A percentile compares a stretch with the other conserved stretches of the same genome.
phyloP scores from a whole-genome alignment of 1,140 invertebrate genomes.

The Solenopsis fugax region DNA sequence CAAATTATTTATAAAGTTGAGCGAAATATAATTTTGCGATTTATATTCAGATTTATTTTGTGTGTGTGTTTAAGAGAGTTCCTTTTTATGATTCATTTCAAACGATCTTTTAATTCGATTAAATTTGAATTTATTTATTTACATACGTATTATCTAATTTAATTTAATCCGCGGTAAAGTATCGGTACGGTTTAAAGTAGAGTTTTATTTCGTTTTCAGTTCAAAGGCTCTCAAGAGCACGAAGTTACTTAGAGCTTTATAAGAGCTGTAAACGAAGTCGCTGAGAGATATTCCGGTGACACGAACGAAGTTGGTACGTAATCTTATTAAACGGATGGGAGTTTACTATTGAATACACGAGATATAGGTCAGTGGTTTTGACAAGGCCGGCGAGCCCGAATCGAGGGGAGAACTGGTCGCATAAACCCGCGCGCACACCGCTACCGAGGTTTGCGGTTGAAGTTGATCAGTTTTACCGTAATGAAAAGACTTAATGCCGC shows the following conservation, averaged over 20 bases:
- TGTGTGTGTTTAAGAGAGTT: neutral
- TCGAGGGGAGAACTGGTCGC: neutral
- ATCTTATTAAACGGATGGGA: conserved; percentile 59
- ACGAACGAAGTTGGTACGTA: conserved; percentile 44
- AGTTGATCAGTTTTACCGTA: conserved; percentile 27
- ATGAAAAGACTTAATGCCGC: conserved; percentile 32
- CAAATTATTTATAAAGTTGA: neutral
- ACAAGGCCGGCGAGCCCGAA: conserved; percentile 33
- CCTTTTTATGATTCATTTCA: neutral
- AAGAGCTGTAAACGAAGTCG: conserved; percentile 46
- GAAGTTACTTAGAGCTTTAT: conserved; percentile 49
- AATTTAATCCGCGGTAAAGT: conserved; percentile 29
- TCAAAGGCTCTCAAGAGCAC: conserved; percentile 1
- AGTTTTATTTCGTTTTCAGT: conserved; percentile 15
- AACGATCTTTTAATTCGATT: neutral
- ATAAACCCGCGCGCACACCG: neutral
- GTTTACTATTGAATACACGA: conserved; percentile 47
- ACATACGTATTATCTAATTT: neutral
- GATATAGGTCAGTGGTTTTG: conserved; percentile 58
- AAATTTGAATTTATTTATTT: neutral
- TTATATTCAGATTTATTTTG: neutral
- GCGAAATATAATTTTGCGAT: neutral
- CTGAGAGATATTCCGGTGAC: conserved; percentile 34
- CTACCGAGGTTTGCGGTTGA: neutral
- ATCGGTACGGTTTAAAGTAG: neutral